Percentiles rank a stretch among this genome's conserved stretches.
phyloP scores from a whole-genome alignment of 2,888 invertebrate species.

The Stomorhina lunata region DNA sequence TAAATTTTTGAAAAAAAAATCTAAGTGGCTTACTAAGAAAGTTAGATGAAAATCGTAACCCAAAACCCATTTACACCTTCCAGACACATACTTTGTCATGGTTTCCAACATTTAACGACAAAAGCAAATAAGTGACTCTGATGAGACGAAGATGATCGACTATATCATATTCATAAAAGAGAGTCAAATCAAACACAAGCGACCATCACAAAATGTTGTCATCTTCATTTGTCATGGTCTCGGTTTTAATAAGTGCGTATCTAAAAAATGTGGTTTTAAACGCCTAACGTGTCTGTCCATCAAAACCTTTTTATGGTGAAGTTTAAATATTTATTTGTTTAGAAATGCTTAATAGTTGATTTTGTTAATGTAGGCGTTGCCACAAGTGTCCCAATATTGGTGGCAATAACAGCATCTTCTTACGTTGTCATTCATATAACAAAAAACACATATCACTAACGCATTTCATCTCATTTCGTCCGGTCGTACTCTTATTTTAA shows the following conservation, averaged over 20 bases:
- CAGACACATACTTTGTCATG: conserved; percentile 15
- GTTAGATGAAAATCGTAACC: neutral
- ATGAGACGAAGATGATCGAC: conserved; percentile 7
- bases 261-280: neutral
- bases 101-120: conserved; percentile 5
- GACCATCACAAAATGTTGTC: conserved; percentile 36
- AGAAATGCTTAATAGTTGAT: conserved; percentile 53
- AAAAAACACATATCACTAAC: conserved; percentile 47
- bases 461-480: conserved; percentile 23
- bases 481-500: neutral
- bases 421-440: neutral
- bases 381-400: conserved; percentile 61
- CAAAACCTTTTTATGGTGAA: neutral
- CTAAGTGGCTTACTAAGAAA: neutral
- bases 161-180: neutral
- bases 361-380: conserved; percentile 66
- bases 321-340: conserved; percentile 33
- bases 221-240: conserved; percentile 59
- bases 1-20: no score
- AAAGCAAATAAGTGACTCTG: conserved; percentile 11
- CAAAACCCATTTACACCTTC: conserved; percentile 29
- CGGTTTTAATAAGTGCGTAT: conserved; percentile 43
- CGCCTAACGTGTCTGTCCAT: neutral
- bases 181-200: neutral
- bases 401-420: conserved; percentile 17